These are phyloP conservation scores for Ceratosolen fusciceps DNA, from an alignment of 1,140 invertebrate genomes.

Conservation along the genomic window DNA sequence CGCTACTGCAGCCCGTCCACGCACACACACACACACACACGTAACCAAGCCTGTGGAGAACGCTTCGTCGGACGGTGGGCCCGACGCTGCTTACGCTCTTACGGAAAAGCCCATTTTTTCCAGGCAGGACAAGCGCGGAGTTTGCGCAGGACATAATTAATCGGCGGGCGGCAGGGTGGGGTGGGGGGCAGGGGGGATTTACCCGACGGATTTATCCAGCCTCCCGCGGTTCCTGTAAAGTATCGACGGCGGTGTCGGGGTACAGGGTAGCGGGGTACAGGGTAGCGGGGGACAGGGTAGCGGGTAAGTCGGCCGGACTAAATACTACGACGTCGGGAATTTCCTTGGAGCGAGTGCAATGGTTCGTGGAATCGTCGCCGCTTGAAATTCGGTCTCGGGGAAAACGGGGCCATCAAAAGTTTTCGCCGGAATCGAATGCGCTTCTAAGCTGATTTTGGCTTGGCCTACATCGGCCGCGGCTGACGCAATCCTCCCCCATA, in stretches of 20 bases:
- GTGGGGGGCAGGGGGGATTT: neutral
- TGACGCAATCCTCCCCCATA: neutral
- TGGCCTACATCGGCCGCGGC: neutral
- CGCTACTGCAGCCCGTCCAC: neutral
- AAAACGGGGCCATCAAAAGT: neutral
- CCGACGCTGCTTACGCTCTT: neutral
- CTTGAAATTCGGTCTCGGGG: slow-evolving; percentile 15
- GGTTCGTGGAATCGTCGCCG: neutral
- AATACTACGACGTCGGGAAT: neutral
- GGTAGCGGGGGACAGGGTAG: neutral
- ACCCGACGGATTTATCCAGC: neutral
- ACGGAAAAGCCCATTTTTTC: neutral
- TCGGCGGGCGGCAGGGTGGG: neutral
- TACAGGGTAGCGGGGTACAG: neutral
- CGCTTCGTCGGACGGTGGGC: neutral
- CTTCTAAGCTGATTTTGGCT: slow-evolving; percentile 12
- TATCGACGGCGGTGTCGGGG: neutral
- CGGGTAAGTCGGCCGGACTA: neutral
- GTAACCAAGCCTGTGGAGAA: neutral
- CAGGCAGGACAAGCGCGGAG: no score
- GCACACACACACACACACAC: neutral
- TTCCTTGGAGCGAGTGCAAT: neutral
- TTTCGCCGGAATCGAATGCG: neutral
- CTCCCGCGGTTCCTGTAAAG: neutral
- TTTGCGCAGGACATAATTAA: no score